Conservation (phyloP, 2,797 vertebrate genomes). For the Apogon hyalosoma region DNA sequence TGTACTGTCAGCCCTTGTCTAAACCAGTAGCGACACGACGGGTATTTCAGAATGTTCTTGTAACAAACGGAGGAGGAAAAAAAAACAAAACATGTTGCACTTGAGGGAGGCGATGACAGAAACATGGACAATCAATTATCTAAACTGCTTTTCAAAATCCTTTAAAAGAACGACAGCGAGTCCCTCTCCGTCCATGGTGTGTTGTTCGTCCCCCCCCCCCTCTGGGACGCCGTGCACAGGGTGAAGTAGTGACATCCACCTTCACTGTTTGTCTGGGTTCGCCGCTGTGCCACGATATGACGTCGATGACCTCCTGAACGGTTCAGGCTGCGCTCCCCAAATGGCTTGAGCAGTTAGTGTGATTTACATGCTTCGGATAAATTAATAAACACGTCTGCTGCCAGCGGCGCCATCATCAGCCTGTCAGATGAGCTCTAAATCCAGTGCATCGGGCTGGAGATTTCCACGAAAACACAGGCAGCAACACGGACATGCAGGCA, state of each 20-base stretch:
- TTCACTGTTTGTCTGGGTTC: no score
- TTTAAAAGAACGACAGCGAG: conserved; percentile 17
- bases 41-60: no score
- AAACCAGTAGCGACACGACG: no score
- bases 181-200: neutral
- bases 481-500: neutral
- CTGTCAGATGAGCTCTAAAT: conserved; percentile 42
- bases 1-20: no score
- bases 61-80: no score
- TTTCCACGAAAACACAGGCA: neutral
- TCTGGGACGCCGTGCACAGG: conserved; percentile 16
- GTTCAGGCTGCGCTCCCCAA: neutral
- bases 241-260: conserved; percentile 11
- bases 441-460: conserved; percentile 2
- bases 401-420: conserved; percentile 20
- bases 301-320: conserved; percentile 5
- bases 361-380: conserved; percentile 35
- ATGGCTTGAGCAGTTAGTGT: neutral
- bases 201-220: neutral
- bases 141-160: conserved; percentile 26
- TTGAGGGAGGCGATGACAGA: conserved; percentile 28
- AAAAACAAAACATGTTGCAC: neutral
- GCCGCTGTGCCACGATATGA: conserved; percentile 7
- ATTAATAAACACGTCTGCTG: conserved; percentile 26
- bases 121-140: conserved; percentile 41